phyloP scores from a whole-genome alignment of 2,113 vertebrate genomes.

The Etia nguti region DNA sequence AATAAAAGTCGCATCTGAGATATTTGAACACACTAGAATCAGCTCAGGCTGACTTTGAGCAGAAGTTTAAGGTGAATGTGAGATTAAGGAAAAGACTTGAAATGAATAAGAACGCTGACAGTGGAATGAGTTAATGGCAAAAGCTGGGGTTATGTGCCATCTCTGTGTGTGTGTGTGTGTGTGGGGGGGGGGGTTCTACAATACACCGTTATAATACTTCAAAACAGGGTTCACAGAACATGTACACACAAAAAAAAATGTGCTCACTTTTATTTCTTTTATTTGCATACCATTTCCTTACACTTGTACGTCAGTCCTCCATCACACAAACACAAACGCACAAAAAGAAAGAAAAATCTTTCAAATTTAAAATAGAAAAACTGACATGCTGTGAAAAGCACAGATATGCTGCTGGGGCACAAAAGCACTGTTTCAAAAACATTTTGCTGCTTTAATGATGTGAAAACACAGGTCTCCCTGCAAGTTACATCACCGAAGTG shows the following conservation, averaged over 20 bases:
- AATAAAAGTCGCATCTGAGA: not conserved
- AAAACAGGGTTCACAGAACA: not conserved
- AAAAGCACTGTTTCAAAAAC: not conserved
- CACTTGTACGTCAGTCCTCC: not conserved
- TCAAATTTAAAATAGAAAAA: not conserved
- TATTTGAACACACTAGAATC: not conserved
- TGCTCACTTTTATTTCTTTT: not conserved
- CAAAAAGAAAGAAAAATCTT: not conserved
- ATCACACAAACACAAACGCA: not conserved
- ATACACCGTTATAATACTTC: not conserved
- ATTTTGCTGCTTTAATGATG: not conserved
- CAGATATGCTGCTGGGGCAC: not conserved
- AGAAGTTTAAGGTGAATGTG: not conserved
- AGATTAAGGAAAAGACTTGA: not conserved
- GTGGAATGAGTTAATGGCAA: not conserved
- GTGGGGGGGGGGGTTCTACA: not conserved
- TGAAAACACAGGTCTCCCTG: not conserved
- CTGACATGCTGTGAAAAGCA: not conserved
- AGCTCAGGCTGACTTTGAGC: not conserved
- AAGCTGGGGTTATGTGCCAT: not conserved
- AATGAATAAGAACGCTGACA: not conserved
- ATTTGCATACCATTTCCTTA: not conserved
- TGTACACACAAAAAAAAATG: not conserved
- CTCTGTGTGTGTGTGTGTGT: not conserved
- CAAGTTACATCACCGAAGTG: conserved; percentile 4